Conservation (phyloP, 2,888 invertebrate species). For the Amphipoea lucens region DNA sequence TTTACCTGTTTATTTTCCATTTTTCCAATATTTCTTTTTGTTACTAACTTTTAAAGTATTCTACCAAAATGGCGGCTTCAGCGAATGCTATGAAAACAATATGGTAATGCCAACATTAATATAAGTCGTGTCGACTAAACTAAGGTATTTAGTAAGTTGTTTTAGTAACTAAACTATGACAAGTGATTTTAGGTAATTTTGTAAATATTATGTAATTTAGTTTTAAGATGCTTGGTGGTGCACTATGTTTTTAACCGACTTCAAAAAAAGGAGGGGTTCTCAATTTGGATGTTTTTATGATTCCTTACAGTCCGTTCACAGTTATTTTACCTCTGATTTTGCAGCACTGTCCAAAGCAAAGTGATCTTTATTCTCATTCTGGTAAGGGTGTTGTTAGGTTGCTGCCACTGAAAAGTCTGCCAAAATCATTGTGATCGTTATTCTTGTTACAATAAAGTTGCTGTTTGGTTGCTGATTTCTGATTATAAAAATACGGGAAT, state of each 20-base stretch:
- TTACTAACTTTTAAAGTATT: background rate
- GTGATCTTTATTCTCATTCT: too few relatives aligned
- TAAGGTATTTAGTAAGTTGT: constrained; percentile 38
- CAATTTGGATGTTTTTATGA: too few relatives aligned
- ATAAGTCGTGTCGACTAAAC: constrained; percentile 45
- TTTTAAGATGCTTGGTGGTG: constrained; percentile 40
- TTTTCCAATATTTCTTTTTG: background rate
- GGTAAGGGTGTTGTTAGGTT: too few relatives aligned
- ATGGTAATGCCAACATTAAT: constrained; percentile 53
- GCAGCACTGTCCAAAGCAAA: too few relatives aligned
- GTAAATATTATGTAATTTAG: constrained; percentile 58
- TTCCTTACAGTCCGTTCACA: too few relatives aligned
- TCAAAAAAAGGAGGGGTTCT: too few relatives aligned
- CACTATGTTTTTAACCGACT: constrained; percentile 15
- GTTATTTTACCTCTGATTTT: too few relatives aligned
- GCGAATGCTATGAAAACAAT: constrained; percentile 5
- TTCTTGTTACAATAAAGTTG: too few relatives aligned
- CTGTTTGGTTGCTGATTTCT: too few relatives aligned
- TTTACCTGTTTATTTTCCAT: background rate
- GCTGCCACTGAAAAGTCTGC: too few relatives aligned
- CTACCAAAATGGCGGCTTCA: constrained; percentile 24
- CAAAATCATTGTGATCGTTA: too few relatives aligned
- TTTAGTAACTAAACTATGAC: constrained; percentile 41
- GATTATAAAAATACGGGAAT: too few relatives aligned
- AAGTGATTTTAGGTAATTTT: constrained; percentile 62